A percentile compares a stretch with the other conserved stretches of the same genome.
These are phyloP conservation scores for Sceloporus undulatus DNA, from an alignment of 2,113 vertebrate species.

Conservation along the genomic window DNA sequence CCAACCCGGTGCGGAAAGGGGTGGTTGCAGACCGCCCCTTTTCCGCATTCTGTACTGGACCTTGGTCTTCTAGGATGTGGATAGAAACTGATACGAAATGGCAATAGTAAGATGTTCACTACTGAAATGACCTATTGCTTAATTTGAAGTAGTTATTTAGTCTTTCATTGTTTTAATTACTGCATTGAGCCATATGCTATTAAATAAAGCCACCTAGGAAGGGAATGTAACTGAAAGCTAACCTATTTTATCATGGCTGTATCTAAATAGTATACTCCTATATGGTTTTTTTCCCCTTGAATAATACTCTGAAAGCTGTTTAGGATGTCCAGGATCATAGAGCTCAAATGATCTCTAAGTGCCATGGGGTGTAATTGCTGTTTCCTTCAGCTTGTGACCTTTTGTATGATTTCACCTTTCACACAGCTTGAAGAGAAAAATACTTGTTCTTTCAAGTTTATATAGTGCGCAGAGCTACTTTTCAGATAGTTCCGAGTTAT, in stretches of 20 bases:
- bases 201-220: constrained; percentile 7
- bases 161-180: not conserved
- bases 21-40: too few species aligned
- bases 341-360: constrained; percentile 1
- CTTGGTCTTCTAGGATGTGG: not conserved
- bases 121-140: too few species aligned
- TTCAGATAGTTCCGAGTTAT: not conserved
- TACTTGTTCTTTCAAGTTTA: not conserved
- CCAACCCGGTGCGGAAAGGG: too few species aligned
- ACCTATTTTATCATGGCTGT: not conserved
- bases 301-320: constrained; percentile 5
- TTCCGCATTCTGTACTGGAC: too few species aligned
- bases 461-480: not conserved
- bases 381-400: not conserved
- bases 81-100: not conserved
- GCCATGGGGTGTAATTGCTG: not conserved
- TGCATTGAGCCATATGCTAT: constrained; percentile 15
- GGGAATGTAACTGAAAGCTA: not conserved
- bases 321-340: constrained; percentile 5
- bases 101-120: not conserved
- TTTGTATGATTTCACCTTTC: constrained; percentile 3
- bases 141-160: not conserved
- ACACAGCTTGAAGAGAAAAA: not conserved
- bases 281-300: not conserved
- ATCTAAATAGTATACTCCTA: not conserved